Percentiles rank a stretch among this genome's conserved stretches.
Conservation (phyloP, 2,888 invertebrate species). For the Dichetophora obliterata region DNA sequence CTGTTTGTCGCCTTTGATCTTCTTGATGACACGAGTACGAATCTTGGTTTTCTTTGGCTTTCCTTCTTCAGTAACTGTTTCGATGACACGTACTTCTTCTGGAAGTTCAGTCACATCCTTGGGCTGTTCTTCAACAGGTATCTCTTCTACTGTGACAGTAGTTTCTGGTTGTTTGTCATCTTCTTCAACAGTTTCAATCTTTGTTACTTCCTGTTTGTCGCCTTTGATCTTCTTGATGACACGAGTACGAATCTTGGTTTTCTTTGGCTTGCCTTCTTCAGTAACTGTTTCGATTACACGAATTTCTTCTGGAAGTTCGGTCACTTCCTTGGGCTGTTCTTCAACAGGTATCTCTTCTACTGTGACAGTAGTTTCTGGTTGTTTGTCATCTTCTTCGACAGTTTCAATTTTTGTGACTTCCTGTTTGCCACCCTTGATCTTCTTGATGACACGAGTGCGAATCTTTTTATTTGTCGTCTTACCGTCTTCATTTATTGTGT, state of each 20-base stretch:
- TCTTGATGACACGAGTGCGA: conserved; percentile 9
- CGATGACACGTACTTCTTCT: background rate
- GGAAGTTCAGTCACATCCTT: background rate
- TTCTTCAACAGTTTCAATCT: conserved; percentile 15
- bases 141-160: conserved; percentile 4
- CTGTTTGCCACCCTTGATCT: conserved; percentile 8
- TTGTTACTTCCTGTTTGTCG: conserved; percentile 12
- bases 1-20: background rate
- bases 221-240: conserved; percentile 6
- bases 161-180: conserved; percentile 14
- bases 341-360: conserved; percentile 10
- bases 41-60: background rate
- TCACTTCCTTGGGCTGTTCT: background rate
- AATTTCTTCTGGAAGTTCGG: background rate
- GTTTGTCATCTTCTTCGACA: conserved; percentile 14
- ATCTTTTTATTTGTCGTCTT: conserved; percentile 46
- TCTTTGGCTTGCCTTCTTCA: conserved; percentile 11
- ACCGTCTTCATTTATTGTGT: conserved; percentile 56
- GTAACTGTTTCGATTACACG: background rate
- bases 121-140: background rate
- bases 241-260: conserved; percentile 3
- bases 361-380: conserved; percentile 13
- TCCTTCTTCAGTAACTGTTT: background rate
- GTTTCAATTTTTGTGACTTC: conserved; percentile 20
- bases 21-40: conserved; percentile 2